Evolutionary conservation across 2,888 invertebrate species (phyloP).

Genomic region (Pachliopta kotzebuea): DNA sequence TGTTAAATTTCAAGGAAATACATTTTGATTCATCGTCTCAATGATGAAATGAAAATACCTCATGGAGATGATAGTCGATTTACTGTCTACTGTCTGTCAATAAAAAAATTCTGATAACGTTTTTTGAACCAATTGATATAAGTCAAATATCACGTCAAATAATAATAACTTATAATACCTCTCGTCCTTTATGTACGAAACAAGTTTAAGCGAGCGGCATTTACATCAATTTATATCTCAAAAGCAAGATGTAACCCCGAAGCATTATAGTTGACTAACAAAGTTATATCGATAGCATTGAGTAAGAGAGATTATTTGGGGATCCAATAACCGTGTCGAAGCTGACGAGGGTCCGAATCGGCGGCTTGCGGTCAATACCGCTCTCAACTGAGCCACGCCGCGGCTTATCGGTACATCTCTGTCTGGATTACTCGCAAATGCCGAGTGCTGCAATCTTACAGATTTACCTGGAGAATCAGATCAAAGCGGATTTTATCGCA

Average conservation of each 20-base stretch:
- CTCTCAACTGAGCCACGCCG: slow-evolving; percentile 41
- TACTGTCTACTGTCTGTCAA: background rate
- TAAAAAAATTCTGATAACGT: background rate
- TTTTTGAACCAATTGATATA: background rate
- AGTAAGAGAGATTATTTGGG: slow-evolving; percentile 31
- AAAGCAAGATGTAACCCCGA: background rate
- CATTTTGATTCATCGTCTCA: no score
- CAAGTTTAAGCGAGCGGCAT: background rate
- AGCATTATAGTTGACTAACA: slow-evolving; percentile 12
- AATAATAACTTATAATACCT: background rate
- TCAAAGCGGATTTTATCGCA: slow-evolving; percentile 23
- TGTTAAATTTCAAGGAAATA: no score
- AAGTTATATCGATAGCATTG: slow-evolving; percentile 31
- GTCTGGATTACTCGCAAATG: slow-evolving; percentile 42
- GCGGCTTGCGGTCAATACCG: slow-evolving; percentile 46
- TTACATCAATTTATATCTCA: background rate
- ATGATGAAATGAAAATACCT: background rate
- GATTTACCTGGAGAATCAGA: slow-evolving; percentile 39
- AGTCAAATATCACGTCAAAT: background rate
- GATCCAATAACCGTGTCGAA: slow-evolving; percentile 50
- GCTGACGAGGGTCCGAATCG: slow-evolving; percentile 57
- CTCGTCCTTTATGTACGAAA: background rate
- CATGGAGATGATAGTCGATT: background rate
- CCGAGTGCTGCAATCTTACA: slow-evolving; percentile 37
- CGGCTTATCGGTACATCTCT: slow-evolving; percentile 50